Conservation (phyloP, 2,888 invertebrate genomes). For the Limnephilus auricula region DNA sequence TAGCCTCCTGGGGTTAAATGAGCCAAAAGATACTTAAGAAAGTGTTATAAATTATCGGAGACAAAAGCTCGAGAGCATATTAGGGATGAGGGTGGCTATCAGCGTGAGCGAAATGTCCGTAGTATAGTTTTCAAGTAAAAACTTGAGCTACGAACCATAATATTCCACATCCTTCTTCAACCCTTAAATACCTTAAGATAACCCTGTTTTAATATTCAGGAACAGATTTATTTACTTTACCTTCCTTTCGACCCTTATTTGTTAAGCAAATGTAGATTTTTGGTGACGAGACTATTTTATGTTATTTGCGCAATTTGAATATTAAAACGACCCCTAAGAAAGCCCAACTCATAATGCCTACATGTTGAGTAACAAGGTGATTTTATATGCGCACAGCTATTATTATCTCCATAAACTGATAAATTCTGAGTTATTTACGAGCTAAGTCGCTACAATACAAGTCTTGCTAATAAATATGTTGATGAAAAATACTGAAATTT, state of each 20-base stretch:
- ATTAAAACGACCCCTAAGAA: not conserved
- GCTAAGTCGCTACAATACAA: not conserved
- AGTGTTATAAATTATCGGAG: conserved; percentile 55
- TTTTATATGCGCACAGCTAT: not conserved
- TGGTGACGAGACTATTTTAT: conserved; percentile 6
- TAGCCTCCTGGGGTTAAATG: conserved; percentile 42
- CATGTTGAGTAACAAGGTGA: not conserved
- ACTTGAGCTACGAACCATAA: conserved; percentile 58
- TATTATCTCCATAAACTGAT: not conserved
- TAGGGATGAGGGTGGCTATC: conserved; percentile 50
- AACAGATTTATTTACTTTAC: conserved; percentile 29
- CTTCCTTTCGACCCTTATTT: conserved; percentile 27
- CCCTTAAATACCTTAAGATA: conserved; percentile 41
- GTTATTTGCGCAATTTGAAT: not conserved
- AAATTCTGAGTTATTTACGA: not conserved
- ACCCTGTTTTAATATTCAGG: conserved; percentile 35
- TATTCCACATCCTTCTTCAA: conserved; percentile 55
- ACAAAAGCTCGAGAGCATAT: conserved; percentile 56
- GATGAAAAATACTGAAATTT: not conserved
- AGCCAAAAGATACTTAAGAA: conserved; percentile 48
- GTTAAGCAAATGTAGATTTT: conserved; percentile 18
- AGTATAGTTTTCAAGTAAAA: conserved; percentile 64
- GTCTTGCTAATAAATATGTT: not conserved
- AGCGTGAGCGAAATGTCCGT: conserved; percentile 48
- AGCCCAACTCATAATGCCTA: not conserved